Percentiles rank a stretch among this genome's conserved stretches.
Conservation (phyloP, 1,140 invertebrate genomes). For the Lepidurus couesii region DNA sequence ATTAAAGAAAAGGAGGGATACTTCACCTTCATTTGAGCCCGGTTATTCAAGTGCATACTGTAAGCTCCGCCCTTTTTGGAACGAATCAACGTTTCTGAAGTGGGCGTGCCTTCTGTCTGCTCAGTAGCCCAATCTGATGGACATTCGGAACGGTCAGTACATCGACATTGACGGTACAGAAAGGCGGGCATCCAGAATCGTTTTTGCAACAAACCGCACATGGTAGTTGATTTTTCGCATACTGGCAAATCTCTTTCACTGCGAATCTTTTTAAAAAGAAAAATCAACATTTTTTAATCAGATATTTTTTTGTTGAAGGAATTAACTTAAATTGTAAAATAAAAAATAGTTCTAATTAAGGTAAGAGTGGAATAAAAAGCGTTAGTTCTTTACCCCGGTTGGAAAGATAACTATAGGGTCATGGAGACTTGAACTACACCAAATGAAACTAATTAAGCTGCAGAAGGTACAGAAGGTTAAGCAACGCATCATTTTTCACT, state of each 20-base stretch:
- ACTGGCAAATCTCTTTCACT: conserved; percentile 51
- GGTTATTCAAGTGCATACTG: conserved; percentile 49
- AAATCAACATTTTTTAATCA: background rate
- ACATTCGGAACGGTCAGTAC: conserved; percentile 51
- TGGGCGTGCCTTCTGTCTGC: conserved; percentile 33
- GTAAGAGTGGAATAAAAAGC: background rate
- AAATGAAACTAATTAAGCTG: background rate
- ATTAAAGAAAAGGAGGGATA: background rate
- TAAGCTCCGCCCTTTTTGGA: conserved; percentile 40
- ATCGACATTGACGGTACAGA: conserved; percentile 52
- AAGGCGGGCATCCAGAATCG: conserved; percentile 51
- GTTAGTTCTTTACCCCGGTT: background rate
- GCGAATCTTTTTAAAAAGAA: conserved; percentile 42
- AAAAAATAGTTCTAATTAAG: background rate
- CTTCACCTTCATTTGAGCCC: conserved; percentile 50
- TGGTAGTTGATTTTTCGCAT: conserved; percentile 45
- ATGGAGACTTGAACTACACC: background rate
- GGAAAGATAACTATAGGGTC: background rate
- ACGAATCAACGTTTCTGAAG: conserved; percentile 25
- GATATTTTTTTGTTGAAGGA: too few species aligned
- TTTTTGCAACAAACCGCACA: conserved; percentile 51
- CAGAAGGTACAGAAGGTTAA: background rate
- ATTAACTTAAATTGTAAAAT: too few species aligned
- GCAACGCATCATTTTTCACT: background rate
- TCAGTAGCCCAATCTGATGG: conserved; percentile 45